Conservation (phyloP, 1,140 invertebrate genomes). For the fruit fly (Drosophila melanogaster) region Release_6_plus_ISO1_MT NC_004354.4:5659501-5660000, state of each 20-base stretch:
- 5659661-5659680: background rate
- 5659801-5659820: conserved; percentile 67
- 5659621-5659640: too few species aligned
- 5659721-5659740: conserved; percentile 73
- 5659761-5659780: conserved; percentile 1
- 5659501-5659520: conserved; percentile 36
- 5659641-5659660: too few species aligned
- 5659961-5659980: background rate
- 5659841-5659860: conserved; percentile 35
- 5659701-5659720: conserved; percentile 75
- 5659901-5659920: background rate
- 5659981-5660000: too few species aligned
- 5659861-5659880: conserved; percentile 11
- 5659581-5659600: conserved; percentile 5
- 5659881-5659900: conserved; percentile 6
- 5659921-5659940: background rate
- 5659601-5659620: conserved; percentile 11
- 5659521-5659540: conserved; percentile 32
- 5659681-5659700: conserved; percentile 62
- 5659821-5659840: background rate
- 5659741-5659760: conserved; percentile 29
- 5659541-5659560: conserved; percentile 33
- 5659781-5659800: conserved; percentile 40
- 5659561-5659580: conserved; percentile 9
- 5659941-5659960: too few species aligned